These are phyloP conservation scores for Rhinichthys osculus DNA, from an alignment of 2,797 vertebrate species.

Conservation along the genomic window DNA sequence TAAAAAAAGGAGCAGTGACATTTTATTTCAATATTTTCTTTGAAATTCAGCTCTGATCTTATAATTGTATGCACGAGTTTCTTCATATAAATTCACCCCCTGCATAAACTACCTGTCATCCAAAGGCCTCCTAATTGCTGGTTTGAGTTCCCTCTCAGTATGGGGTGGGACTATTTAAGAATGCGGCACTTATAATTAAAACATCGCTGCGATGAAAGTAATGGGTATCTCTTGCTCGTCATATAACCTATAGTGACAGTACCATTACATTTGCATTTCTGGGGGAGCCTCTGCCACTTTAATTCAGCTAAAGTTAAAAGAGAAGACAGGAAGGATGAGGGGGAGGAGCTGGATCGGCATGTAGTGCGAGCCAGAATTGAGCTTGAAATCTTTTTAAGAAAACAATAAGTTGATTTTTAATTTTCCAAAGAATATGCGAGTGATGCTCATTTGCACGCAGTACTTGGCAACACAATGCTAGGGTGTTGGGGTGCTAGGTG, in stretches of 20 bases:
- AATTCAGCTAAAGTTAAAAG: constrained; percentile 1
- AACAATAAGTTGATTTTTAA: background rate
- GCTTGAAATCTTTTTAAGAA: constrained; percentile 12
- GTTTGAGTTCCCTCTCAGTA: constrained; percentile 74
- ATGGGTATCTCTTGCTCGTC: constrained; percentile 74
- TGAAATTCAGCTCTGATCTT: constrained; percentile 48
- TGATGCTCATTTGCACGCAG: too few relatives aligned
- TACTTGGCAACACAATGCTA: background rate
- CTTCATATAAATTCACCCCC: constrained; percentile 61
- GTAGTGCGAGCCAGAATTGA: background rate
- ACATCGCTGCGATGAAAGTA: constrained; percentile 78
- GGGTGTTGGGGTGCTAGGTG: background rate
- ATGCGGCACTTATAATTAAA: constrained; percentile 84
- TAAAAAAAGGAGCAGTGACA: constrained; percentile 22
- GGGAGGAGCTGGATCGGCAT: background rate
- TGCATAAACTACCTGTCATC: constrained; percentile 72
- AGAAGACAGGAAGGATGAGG: background rate
- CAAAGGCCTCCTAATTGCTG: constrained; percentile 79
- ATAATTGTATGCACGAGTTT: constrained; percentile 55
- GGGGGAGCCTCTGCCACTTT: constrained; percentile 31
- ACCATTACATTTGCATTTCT: constrained; percentile 72
- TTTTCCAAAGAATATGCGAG: background rate
- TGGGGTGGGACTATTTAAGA: constrained; percentile 77
- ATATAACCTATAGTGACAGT: constrained; percentile 73
- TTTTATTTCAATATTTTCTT: constrained; percentile 41